Evolutionary conservation across 2,888 invertebrate genomes (phyloP).

Genomic region (Amphiduros pacificus): DNA sequence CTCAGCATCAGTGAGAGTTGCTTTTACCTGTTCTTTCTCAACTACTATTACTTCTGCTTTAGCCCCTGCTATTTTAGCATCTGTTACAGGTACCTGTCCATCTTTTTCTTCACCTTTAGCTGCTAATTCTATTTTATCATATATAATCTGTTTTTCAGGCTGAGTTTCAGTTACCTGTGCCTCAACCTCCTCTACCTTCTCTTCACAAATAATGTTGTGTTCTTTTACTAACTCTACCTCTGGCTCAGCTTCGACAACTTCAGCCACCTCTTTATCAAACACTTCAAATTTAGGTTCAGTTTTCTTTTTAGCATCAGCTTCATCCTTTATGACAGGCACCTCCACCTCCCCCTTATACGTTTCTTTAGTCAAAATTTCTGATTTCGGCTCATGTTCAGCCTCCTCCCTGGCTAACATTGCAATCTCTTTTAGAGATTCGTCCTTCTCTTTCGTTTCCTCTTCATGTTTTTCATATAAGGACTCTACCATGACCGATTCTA

Average conservation of each 20-base stretch:
- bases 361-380: no score
- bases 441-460: no score
- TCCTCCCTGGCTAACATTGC: no score
- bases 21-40: background rate
- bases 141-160: background rate
- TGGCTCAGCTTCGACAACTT: background rate
- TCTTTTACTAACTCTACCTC: no score
- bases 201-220: no score
- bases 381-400: no score
- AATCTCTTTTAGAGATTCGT: no score
- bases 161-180: no score
- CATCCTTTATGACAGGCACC: background rate
- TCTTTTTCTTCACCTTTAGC: background rate
- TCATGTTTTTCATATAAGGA: no score
- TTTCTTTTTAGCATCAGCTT: slow-evolving; percentile 1
- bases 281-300: background rate
- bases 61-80: background rate
- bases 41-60: background rate
- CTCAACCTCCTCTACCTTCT: slow-evolving; percentile 2
- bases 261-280: background rate
- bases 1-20: background rate
- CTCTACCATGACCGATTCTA: no score
- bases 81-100: background rate
- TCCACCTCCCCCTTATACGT: no score
- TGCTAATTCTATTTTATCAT: background rate